Base-by-base conservation (phyloP, 2,797 vertebrate genomes). In the Hoplostethus mediterraneus region DNA sequence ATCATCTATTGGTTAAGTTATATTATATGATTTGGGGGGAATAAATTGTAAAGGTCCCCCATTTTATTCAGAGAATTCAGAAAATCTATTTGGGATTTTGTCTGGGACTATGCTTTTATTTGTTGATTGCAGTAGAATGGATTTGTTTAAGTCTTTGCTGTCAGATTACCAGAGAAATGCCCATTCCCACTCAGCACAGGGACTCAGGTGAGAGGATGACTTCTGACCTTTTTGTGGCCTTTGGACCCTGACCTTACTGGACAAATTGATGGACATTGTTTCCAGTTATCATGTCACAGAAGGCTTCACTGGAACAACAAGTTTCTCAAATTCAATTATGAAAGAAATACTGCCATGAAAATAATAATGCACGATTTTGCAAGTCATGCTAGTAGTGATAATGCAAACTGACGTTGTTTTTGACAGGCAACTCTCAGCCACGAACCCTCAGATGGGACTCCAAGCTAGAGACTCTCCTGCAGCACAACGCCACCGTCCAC, bases 401-500 rank as follows among this genome's bases (percentile, higher is more conserved):
- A 45, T 0, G 61, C 61, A 10, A 0, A 57, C 13, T 30, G 4
- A 40, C 31, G 10, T 44, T 67, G 30, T 67, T 61, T 71, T 54
- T 60, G 5, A 66, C 82, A 93, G 92, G 73, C 75, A 76, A 59
- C 56, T 75, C 14, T 40, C 48, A 62, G 71, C 47, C 13, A 30
- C 47, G 75, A 80, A 63, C 1, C 72, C 79, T 69, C 61, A 17
- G 47, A 48, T 70, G 49, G 86, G 84, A 70, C 75, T 84, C 25
- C 85, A 82, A 69, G 86, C 82, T 9, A 66, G 56, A 64, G 55
- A 67, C 56, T 44, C 47, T 17, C 21, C 42, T 42, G 83, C 72
- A 56, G 57, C 70, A 57, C 67, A 71, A 17, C 71, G 62, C 45
- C 52, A 61, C 77, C 52, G 74, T 67, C 38, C 71, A 6, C 64